Conservation (phyloP, 2,888 invertebrate genomes). For the Schizaphis graminum region DNA sequence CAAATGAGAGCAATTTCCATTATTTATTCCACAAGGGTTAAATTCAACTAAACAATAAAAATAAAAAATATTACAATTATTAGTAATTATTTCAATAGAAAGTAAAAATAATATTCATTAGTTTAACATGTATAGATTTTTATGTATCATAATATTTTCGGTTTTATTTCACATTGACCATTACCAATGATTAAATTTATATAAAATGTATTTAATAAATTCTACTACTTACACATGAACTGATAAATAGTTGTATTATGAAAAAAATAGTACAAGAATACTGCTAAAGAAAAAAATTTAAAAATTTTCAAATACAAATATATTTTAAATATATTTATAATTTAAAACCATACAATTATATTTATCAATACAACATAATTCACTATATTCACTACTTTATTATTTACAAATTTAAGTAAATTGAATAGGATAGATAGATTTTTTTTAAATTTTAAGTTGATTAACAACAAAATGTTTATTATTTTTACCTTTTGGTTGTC, state of each 20-base stretch:
- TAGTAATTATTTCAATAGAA: neutral
- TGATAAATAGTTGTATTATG: neutral
- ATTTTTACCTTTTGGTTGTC: constrained; percentile 76
- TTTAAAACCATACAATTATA: neutral
- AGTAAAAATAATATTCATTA: neutral
- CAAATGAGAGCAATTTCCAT: constrained; percentile 86
- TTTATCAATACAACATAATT: neutral
- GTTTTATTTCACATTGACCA: neutral
- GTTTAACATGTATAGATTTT: neutral
- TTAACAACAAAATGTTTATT: neutral
- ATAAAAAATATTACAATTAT: neutral
- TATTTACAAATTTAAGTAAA: neutral
- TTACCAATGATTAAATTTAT: neutral
- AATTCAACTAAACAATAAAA: constrained; percentile 63
- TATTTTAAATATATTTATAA: neutral
- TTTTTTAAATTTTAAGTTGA: neutral
- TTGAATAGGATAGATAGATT: neutral
- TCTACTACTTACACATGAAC: neutral
- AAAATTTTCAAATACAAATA: neutral
- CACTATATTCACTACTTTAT: neutral
- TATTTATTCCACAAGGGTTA: constrained; percentile 78
- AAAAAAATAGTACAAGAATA: neutral
- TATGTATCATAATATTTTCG: neutral
- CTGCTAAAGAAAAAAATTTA: neutral
- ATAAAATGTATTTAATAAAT: neutral